phyloP scores from a whole-genome alignment of 2,797 vertebrate species.

The Lophotriccus pileatus region DNA sequence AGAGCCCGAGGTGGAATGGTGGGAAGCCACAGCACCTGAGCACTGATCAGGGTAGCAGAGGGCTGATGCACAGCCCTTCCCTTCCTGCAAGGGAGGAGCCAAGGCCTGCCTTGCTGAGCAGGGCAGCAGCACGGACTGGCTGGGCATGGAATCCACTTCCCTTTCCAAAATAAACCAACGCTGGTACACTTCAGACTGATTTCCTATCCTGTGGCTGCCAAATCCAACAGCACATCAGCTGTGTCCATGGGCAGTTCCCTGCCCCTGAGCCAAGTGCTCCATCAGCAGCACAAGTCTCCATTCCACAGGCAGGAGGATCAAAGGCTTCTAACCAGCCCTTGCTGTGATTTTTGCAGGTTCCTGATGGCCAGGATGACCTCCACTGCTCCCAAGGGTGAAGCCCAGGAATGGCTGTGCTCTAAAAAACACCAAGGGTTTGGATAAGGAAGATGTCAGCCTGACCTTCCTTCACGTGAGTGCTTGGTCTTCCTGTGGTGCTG shows the following conservation, averaged over 20 bases:
- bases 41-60: too few species aligned
- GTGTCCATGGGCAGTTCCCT: rapidly evolving
- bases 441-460: background rate
- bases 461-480: rapidly evolving
- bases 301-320: background rate
- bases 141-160: background rate
- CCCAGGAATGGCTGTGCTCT: too few species aligned
- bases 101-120: background rate
- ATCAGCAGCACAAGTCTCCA: rapidly evolving
- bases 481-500: rapidly evolving
- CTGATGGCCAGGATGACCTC: rapidly evolving
- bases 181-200: rapidly evolving
- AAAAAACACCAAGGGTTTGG: rapidly evolving
- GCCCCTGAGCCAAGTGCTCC: background rate
- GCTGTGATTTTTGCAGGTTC: background rate
- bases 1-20: background rate
- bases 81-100: background rate
- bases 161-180: background rate
- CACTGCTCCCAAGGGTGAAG: background rate
- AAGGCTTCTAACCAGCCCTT: background rate
- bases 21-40: background rate
- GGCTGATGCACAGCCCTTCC: background rate
- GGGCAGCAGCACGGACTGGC: background rate
- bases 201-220: background rate
- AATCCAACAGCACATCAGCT: background rate